phyloP scores from a whole-genome alignment of 53 echinoderm and acorn worm species.

The Holothuria leucospilota region DNA sequence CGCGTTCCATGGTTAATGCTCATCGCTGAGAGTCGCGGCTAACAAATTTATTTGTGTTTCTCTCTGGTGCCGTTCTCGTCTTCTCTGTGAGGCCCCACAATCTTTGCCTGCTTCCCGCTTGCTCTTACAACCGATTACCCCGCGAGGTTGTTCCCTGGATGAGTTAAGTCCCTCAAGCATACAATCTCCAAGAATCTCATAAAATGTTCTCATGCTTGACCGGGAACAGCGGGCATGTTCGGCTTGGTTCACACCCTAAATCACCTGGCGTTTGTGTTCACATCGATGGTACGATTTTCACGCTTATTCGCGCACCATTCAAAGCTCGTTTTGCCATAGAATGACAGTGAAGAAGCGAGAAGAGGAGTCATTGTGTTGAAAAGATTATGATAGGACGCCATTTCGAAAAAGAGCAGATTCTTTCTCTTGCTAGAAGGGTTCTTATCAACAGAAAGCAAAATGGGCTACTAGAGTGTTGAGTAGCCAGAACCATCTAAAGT shows the following conservation, averaged over 20 bases:
- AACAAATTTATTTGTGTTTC: conserved; percentile 40
- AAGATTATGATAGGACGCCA: background rate
- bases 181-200: conserved; percentile 33
- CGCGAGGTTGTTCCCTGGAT: conserved; percentile 34
- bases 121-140: conserved; percentile 38
- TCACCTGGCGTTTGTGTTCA: conserved; percentile 45
- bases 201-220: conserved; percentile 30
- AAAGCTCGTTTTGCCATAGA: conserved; percentile 19
- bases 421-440: too few relatives aligned
- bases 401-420: background rate
- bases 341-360: background rate
- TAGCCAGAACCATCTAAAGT: too few relatives aligned
- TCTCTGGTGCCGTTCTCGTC: background rate
- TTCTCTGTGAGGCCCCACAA: conserved; percentile 14
- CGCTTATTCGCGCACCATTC: conserved; percentile 33
- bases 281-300: conserved; percentile 41
- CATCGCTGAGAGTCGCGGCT: conserved; percentile 29
- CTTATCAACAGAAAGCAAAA: too few relatives aligned
- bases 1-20: background rate
- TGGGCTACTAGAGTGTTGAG: too few relatives aligned
- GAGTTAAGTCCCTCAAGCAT: conserved; percentile 9
- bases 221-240: conserved; percentile 36
- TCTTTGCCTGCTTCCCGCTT: conserved; percentile 24
- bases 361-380: background rate
- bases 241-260: conserved; percentile 45